phyloP scores from a whole-genome alignment of 2,888 invertebrate species.

The Heliconius ismenius region DNA sequence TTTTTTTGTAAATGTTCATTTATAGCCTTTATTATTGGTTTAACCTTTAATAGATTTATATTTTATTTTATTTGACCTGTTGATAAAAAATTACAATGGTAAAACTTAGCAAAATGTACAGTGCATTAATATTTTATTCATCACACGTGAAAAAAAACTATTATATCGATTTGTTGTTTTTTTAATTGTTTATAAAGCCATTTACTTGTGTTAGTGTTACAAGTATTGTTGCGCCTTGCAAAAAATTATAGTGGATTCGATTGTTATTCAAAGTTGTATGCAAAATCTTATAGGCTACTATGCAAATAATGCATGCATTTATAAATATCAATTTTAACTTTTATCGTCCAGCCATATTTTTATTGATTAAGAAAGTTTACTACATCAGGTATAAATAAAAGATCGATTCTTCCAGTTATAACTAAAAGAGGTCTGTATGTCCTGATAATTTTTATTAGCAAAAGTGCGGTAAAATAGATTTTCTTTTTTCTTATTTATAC shows the following conservation, averaged over 20 bases:
- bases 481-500: background rate
- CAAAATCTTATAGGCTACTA: background rate
- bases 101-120: background rate
- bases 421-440: background rate
- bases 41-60: background rate
- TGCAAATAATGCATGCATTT: background rate
- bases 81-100: background rate
- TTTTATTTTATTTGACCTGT: background rate
- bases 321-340: background rate
- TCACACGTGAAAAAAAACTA: background rate
- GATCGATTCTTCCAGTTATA: background rate
- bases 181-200: background rate
- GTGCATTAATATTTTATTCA: background rate
- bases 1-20: conserved; percentile 28
- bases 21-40: conserved; percentile 37
- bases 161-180: background rate
- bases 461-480: background rate
- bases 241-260: background rate
- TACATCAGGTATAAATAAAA: background rate
- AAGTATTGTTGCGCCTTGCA: conserved; percentile 6
- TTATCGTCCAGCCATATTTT: background rate
- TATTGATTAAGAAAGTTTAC: background rate
- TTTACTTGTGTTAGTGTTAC: background rate
- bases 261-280: background rate
- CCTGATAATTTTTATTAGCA: background rate